Percentiles rank a stretch among this genome's conserved stretches.
These are phyloP conservation scores for Trichogramma dendrolimi DNA, from an alignment of 2,888 invertebrate species.

Conservation along the genomic window DNA sequence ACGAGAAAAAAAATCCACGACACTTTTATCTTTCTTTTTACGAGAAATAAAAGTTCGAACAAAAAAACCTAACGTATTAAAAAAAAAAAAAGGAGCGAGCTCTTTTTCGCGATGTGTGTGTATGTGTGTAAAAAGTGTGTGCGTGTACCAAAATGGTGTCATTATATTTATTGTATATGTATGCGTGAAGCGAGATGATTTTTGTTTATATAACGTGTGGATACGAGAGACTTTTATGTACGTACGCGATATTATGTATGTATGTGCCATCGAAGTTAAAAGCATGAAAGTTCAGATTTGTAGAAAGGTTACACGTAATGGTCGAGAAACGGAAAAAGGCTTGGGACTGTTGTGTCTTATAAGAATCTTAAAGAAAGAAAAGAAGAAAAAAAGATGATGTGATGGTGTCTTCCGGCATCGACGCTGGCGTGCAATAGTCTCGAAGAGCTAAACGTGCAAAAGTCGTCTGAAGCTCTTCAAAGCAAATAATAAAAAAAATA, in stretches of 20 bases:
- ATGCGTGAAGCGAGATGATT: too few relatives aligned
- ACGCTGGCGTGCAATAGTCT: slow-evolving; percentile 19
- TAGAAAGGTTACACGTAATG: background rate
- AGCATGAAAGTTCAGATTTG: background rate
- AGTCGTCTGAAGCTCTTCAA: too few relatives aligned
- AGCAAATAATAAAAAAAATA: too few relatives aligned
- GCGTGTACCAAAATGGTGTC: too few relatives aligned
- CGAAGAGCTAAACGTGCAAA: too few relatives aligned
- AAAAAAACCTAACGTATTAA: slow-evolving; percentile 38
- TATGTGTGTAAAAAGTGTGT: background rate
- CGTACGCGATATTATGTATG: background rate
- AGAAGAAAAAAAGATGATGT: slow-evolving; percentile 6
- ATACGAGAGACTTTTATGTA: too few relatives aligned
- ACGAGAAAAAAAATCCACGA: slow-evolving; percentile 33
- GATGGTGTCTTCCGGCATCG: slow-evolving; percentile 10
- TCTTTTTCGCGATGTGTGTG: slow-evolving; percentile 2
- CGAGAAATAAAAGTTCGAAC: slow-evolving; percentile 35
- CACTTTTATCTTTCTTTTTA: slow-evolving; percentile 35
- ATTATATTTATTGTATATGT: too few relatives aligned
- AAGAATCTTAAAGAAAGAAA: background rate
- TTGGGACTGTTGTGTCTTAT: background rate
- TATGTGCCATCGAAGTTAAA: background rate
- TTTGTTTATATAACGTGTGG: too few relatives aligned
- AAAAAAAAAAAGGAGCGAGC: slow-evolving; percentile 19
- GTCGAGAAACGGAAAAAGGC: background rate